Conservation (phyloP, 2,797 vertebrate genomes). For the Pangasius larnaudii region DNA sequence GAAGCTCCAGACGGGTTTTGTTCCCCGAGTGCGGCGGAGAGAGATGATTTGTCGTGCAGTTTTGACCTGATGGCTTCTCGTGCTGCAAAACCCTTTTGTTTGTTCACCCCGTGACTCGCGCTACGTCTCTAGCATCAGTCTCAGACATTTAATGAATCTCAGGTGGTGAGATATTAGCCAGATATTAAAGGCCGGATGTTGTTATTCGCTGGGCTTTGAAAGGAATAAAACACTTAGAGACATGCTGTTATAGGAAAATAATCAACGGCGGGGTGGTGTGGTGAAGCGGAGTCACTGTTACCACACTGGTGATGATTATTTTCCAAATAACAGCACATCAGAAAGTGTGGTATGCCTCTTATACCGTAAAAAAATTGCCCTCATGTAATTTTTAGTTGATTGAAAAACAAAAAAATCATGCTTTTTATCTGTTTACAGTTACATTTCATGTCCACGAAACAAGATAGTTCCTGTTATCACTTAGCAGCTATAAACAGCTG, state of each 20-base stretch:
- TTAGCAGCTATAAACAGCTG: not conserved
- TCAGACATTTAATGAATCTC: constrained; percentile 16
- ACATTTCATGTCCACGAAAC: not conserved
- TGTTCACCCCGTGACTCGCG: constrained; percentile 39
- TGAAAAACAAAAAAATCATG: not conserved
- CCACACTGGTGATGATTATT: not conserved
- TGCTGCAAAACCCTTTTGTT: constrained; percentile 31
- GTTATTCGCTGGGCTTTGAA: not conserved
- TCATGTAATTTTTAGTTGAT: not conserved
- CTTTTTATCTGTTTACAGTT: not conserved
- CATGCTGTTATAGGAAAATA: not conserved
- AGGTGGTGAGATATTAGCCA: constrained; percentile 15
- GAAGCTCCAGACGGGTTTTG: constrained; percentile 40
- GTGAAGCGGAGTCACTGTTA: not conserved
- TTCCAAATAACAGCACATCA: not conserved
- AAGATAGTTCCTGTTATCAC: not conserved
- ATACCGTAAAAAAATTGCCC: not conserved
- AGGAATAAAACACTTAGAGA: not conserved
- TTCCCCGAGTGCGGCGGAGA: constrained; percentile 25
- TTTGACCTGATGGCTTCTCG: constrained; percentile 42
- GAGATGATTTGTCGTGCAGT: constrained; percentile 38
- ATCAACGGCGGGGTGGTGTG: not conserved
- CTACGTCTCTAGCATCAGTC: not conserved
- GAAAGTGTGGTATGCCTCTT: not conserved
- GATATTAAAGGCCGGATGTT: not conserved